Base-by-base conservation (phyloP, 2,888 invertebrate species). In the Idaea dimidiata region DNA sequence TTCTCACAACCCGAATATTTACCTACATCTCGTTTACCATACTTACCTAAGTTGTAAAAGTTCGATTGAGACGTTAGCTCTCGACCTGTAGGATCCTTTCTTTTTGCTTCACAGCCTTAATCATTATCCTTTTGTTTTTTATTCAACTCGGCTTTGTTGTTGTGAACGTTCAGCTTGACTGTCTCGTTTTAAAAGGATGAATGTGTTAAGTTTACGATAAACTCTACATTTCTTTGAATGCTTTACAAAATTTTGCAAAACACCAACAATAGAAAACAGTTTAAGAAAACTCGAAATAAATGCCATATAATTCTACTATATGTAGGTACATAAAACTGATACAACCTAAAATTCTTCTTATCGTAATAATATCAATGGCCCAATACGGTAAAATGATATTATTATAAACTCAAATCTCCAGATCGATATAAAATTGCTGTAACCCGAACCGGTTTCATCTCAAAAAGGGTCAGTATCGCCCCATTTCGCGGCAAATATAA, bases 51-150 rank as follows among this genome's bases (percentile, higher is more conserved):
- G 58, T 43, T 43, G 32, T 67, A 80, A 80, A 80, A 79, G 81
- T 78, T 73, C 77, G 79, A 88, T 87, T 88, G 83, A 87, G 87
- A 83, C 82, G 84, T 88, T 81, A 79, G 75, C 75, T 76, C 70
- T 72, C 83, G 77, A 84, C 83, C 81, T 81, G 78, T 81, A 81
- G 84, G 83, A 80, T 83, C 82, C 74, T 71, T 71, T 76, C 72
- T 76, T 84, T 84, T 83, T 81, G 77, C 81, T 83, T 78, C 77
- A 72, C 71, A 73, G 67, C 73, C 71, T 72, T 80, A 82, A 80
- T 79, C 82, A 78, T 75, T 79, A 72, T 76, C 80, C 80, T 79
- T 77, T 73, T 75, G 77, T 71, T 67, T 66, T 71, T 69, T 73
- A 71, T 79, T 77, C 75, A 74, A 63, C 17, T 59, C 16, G 61